Evolutionary conservation across 2,797 vertebrate genomes (phyloP).

Genomic region (Pseudochaenichthys georgianus): DNA sequence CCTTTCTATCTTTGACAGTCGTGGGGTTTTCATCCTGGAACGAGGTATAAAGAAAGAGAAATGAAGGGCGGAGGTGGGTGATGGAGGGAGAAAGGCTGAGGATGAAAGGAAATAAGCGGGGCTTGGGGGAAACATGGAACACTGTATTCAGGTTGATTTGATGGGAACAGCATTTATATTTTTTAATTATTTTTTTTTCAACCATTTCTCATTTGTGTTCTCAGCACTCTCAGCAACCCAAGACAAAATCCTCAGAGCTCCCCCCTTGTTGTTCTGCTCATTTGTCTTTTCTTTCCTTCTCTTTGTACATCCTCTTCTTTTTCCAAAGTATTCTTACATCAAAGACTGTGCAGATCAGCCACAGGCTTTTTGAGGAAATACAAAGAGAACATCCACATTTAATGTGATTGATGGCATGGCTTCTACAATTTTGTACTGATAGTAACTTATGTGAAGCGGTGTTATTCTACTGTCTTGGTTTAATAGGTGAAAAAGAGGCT

Average conservation of each 20-base stretch:
- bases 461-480: slow-evolving; percentile 41
- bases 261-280: slow-evolving; percentile 37
- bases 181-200: slow-evolving; percentile 17
- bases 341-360: slow-evolving; percentile 41
- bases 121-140: slow-evolving; percentile 35
- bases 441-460: slow-evolving; percentile 41
- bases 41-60: slow-evolving; percentile 49
- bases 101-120: slow-evolving; percentile 54
- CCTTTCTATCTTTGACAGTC: slow-evolving; percentile 48
- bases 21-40: slow-evolving; percentile 37
- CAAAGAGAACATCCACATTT: slow-evolving; percentile 28
- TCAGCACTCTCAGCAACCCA: slow-evolving; percentile 11
- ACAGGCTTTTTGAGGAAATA: slow-evolving; percentile 37
- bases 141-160: slow-evolving; percentile 51
- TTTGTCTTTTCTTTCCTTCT: slow-evolving; percentile 38
- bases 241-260: slow-evolving; percentile 35
- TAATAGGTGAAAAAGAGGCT: slow-evolving; percentile 30
- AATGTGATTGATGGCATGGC: slow-evolving; percentile 36
- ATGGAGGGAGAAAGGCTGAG: slow-evolving; percentile 44
- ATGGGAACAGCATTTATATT: slow-evolving; percentile 41
- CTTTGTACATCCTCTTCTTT: slow-evolving; percentile 31
- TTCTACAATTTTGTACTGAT: slow-evolving; percentile 36
- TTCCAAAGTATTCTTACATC: slow-evolving; percentile 57
- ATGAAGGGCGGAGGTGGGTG: slow-evolving; percentile 49
- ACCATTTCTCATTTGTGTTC: slow-evolving; percentile 33